Evolutionary conservation across 1,140 invertebrate species (phyloP).

Genomic region (Ephestia elutella): DNA sequence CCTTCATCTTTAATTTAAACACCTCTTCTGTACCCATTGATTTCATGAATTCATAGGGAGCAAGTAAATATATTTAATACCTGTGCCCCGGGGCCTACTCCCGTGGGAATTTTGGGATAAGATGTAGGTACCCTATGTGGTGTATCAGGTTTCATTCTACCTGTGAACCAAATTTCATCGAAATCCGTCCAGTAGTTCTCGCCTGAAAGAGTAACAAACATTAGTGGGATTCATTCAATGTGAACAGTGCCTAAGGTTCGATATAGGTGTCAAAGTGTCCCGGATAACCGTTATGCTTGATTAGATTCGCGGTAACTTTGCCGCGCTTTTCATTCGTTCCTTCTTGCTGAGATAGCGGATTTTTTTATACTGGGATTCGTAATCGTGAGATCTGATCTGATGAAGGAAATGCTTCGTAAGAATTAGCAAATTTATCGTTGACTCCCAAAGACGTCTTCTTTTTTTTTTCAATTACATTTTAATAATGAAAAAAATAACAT

Average conservation of each 20-base stretch:
- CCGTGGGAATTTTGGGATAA: no score
- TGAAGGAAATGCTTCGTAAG: neutral
- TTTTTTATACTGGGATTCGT: neutral
- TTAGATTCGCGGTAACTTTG: neutral
- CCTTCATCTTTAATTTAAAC: no score
- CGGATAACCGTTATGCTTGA: neutral
- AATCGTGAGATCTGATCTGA: neutral
- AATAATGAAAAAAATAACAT: no score
- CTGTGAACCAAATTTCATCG: slow-evolving; percentile 18
- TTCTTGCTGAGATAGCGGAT: neutral
- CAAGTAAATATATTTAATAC: no score
- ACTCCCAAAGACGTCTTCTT: no score
- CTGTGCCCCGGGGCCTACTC: no score
- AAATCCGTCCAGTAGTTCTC: slow-evolving; percentile 10
- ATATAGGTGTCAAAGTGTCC: neutral
- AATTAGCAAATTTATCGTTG: no score
- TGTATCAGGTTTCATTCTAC: neutral
- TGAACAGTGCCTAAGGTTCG: neutral
- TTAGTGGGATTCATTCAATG: neutral
- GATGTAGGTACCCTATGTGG: no score
- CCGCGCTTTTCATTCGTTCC: neutral
- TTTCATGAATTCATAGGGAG: no score
- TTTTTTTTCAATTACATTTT: no score
- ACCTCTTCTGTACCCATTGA: no score
- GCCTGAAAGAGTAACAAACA: no score